A percentile compares a stretch with the other conserved stretches of the same genome.
phyloP scores from a whole-genome alignment of 1,140 invertebrate genomes.

The Nautilus pompilius region DNA sequence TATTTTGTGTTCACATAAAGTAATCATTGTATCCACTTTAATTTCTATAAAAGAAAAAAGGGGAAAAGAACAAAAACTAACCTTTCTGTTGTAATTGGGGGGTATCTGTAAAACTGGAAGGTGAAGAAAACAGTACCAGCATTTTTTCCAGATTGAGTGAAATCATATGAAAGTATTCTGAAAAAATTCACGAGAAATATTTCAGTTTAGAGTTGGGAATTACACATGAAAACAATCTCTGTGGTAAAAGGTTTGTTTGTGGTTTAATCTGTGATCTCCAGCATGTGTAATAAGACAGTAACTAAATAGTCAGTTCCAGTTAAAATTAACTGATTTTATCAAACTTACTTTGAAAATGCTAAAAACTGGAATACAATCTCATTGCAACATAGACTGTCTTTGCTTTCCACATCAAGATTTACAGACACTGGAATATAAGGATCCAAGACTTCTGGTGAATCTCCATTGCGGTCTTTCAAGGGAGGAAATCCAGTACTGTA shows the following conservation, averaged over 20 bases:
- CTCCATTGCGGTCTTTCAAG: slow-evolving; percentile 47
- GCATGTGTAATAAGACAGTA: too few relatives aligned
- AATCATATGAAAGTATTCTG: not conserved
- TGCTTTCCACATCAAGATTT: slow-evolving; percentile 33
- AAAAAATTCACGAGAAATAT: not conserved
- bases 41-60: too few relatives aligned
- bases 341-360: slow-evolving; percentile 49
- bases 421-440: slow-evolving; percentile 26
- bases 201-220: too few relatives aligned
- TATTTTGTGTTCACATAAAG: too few relatives aligned
- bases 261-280: too few relatives aligned
- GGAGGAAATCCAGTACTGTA: slow-evolving; percentile 49
- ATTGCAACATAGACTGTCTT: slow-evolving; percentile 52
- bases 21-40: too few relatives aligned
- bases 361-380: slow-evolving; percentile 56
- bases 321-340: not conserved
- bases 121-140: slow-evolving; percentile 53
- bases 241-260: too few relatives aligned
- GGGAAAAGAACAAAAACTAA: too few relatives aligned
- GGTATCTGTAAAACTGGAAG: slow-evolving; percentile 58
- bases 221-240: too few relatives aligned
- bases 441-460: slow-evolving; percentile 52
- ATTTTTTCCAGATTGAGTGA: slow-evolving; percentile 9
- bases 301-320: too few relatives aligned
- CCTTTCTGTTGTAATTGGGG: slow-evolving; percentile 55